Percentiles rank a stretch among this genome's conserved stretches.
phyloP scores from a whole-genome alignment of 2,797 vertebrate species.

The Rhabdophis nuchalis region DNA sequence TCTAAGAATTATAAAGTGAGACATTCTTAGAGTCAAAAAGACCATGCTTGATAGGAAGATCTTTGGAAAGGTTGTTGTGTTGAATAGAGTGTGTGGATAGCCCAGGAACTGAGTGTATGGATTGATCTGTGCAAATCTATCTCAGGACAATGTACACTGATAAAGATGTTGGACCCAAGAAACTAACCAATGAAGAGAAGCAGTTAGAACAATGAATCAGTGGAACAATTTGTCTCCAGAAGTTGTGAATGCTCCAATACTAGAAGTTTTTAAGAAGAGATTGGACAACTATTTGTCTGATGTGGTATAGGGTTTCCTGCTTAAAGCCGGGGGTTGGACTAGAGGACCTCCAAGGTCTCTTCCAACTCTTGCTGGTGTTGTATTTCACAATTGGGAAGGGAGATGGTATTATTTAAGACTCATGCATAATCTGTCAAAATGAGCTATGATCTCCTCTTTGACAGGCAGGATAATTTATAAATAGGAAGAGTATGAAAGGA shows the following conservation, averaged over 20 bases:
- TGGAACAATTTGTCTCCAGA: not conserved
- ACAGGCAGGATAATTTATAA: not conserved
- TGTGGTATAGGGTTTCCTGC: not conserved
- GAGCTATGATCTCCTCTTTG: not conserved
- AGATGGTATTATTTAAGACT: not conserved
- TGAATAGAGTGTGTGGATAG: not conserved
- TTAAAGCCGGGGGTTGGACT: not conserved
- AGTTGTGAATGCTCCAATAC: not conserved
- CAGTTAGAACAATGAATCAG: not conserved
- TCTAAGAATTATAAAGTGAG: not conserved
- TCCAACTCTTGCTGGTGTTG: not conserved
- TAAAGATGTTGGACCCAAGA: not conserved
- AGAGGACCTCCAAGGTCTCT: not conserved
- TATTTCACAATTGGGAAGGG: not conserved
- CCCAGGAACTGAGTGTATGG: not conserved
- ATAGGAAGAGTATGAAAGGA: not conserved
- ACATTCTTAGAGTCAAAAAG: not conserved
- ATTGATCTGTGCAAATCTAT: not conserved
- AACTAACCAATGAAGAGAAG: not conserved
- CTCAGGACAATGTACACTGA: not conserved
- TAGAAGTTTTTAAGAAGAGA: not conserved
- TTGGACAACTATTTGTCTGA: not conserved
- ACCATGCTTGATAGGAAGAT: not conserved
- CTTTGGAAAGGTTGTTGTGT: not conserved
- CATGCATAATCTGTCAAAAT: not conserved